These are phyloP conservation scores for Aphrophora alni DNA, from an alignment of 2,888 invertebrate species.

Conservation along the genomic window DNA sequence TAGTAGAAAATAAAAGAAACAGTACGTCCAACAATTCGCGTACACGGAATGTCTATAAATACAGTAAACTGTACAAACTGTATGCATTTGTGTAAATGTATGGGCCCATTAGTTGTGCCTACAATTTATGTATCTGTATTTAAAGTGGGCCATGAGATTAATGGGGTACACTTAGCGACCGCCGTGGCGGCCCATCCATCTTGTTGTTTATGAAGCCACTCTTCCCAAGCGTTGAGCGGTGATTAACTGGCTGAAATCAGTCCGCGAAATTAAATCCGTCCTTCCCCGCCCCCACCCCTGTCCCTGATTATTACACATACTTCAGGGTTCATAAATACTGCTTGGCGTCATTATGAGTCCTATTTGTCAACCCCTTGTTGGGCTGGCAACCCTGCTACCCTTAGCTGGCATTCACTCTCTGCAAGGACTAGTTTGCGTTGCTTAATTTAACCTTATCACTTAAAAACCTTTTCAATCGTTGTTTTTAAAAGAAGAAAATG, in stretches of 20 bases:
- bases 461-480: no score
- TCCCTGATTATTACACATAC: constrained; percentile 37
- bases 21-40: background rate
- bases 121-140: background rate
- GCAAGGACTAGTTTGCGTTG: no score
- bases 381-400: background rate
- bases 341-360: constrained; percentile 16
- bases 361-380: constrained; percentile 25
- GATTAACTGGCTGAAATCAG: constrained; percentile 45
- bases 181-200: constrained; percentile 28
- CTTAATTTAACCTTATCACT: no score
- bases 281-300: constrained; percentile 18
- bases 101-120: background rate
- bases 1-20: no score
- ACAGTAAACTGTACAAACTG: background rate
- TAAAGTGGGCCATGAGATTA: background rate
- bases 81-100: background rate
- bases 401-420: background rate
- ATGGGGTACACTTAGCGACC: background rate
- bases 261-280: constrained; percentile 44
- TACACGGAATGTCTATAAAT: background rate
- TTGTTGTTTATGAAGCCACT: constrained; percentile 10
- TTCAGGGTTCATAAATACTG: constrained; percentile 40
- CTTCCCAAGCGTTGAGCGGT: constrained; percentile 28
- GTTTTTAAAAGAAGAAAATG: no score